phyloP scores from a whole-genome alignment of 2,888 invertebrate species.

The Drosophila crucigera region DNA sequence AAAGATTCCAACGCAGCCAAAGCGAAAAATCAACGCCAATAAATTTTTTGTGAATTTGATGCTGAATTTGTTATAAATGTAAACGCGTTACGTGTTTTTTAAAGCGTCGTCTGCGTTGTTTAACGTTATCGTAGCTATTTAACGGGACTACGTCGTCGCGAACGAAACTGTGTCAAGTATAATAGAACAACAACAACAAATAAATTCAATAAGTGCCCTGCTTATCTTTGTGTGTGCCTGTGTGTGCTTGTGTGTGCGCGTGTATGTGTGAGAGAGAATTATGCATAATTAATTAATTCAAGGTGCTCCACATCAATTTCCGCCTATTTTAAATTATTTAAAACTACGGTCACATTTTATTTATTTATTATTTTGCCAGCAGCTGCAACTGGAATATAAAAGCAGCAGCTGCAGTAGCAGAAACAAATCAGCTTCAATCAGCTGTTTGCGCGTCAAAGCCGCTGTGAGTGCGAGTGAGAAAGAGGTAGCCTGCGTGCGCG shows the following conservation, averaged over 20 bases:
- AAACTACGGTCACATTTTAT: constrained; percentile 41
- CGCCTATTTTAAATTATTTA: constrained; percentile 54
- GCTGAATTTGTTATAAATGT: constrained; percentile 13
- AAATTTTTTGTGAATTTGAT: constrained; percentile 12
- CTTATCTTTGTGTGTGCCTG: constrained; percentile 20
- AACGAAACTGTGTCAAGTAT: constrained; percentile 60
- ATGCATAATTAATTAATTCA: constrained; percentile 64
- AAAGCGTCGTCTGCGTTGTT: constrained; percentile 17
- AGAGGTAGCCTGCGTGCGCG: constrained; percentile 49
- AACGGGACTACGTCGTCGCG: constrained; percentile 20
- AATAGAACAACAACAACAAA: constrained; percentile 33
- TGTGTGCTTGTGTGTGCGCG: constrained; percentile 12
- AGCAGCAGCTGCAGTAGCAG: constrained; percentile 23
- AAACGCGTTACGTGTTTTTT: constrained; percentile 30
- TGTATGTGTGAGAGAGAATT: constrained; percentile 18
- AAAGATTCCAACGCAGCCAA: constrained; percentile 59
- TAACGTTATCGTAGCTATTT: constrained; percentile 22
- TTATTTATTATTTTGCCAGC: not conserved
- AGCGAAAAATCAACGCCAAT: constrained; percentile 36
- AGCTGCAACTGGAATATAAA: constrained; percentile 25
- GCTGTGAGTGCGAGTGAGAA: constrained; percentile 45
- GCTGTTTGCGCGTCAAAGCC: constrained; percentile 54
- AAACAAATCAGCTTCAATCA: constrained; percentile 56
- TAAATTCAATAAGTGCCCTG: constrained; percentile 35
- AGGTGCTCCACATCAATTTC: constrained; percentile 46